phyloP scores from a whole-genome alignment of 2,797 vertebrate species.

The Echeneis naucrates region DNA sequence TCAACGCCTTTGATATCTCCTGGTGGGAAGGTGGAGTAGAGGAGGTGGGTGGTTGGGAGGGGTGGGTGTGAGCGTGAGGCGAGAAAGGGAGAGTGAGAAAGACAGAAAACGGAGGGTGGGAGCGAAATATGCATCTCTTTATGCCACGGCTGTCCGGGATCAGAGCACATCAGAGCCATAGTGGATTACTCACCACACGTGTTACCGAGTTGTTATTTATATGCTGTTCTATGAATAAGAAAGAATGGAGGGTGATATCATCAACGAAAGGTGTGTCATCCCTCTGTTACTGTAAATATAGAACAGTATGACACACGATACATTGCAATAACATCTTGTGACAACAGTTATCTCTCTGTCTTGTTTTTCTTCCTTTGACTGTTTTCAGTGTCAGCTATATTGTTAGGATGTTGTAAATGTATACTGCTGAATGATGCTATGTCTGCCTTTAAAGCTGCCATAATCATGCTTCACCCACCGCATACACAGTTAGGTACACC shows the following conservation, averaged over 20 bases:
- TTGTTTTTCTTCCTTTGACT: background rate
- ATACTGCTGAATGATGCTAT: too few species aligned
- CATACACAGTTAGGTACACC: too few species aligned
- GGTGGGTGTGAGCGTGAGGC: too few species aligned
- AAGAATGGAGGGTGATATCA: slow-evolving; percentile 23
- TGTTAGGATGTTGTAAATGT: background rate
- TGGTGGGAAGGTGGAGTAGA: slow-evolving; percentile 45
- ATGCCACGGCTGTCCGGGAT: slow-evolving; percentile 43
- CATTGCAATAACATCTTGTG: slow-evolving; percentile 26
- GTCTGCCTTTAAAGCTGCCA: too few species aligned
- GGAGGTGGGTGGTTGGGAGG: too few species aligned
- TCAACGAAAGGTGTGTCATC: slow-evolving; percentile 34
- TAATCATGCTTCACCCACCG: too few species aligned
- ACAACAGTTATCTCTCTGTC: background rate
- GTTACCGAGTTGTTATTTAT: slow-evolving; percentile 60
- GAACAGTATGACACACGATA: slow-evolving; percentile 24
- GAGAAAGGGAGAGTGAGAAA: slow-evolving; percentile 22
- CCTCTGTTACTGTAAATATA: slow-evolving; percentile 30
- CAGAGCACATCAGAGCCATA: slow-evolving; percentile 9
- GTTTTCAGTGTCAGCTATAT: background rate
- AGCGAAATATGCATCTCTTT: slow-evolving; percentile 38
- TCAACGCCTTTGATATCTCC: slow-evolving; percentile 71
- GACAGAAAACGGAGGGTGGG: slow-evolving; percentile 21
- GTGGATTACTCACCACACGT: slow-evolving; percentile 38
- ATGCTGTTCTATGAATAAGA: slow-evolving; percentile 24